A percentile compares a stretch with the other conserved stretches of the same genome.
phyloP scores from a whole-genome alignment of 2,888 invertebrate species.

The Aleiodes alternator region DNA sequence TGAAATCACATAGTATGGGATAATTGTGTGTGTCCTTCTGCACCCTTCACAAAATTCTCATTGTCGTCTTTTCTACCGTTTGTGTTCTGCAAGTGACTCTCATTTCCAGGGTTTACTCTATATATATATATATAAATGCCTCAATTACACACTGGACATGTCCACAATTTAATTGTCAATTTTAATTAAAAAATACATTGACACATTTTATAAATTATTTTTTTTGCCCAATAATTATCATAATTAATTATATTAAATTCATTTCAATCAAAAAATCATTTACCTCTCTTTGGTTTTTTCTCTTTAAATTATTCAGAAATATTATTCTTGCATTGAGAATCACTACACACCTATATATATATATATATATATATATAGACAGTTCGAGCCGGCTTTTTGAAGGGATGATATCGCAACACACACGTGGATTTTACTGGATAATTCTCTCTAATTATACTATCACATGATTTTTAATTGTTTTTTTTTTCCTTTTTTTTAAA shows the following conservation, averaged over 20 bases:
- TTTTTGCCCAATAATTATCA: not conserved
- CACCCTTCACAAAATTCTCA: slow-evolving; percentile 23
- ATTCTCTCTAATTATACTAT: slow-evolving; percentile 45
- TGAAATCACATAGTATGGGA: slow-evolving; percentile 18
- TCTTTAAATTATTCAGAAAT: not conserved
- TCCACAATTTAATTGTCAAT: not conserved
- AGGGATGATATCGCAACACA: slow-evolving; percentile 12
- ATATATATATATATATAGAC: slow-evolving; percentile 3
- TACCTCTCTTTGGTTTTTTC: too few relatives aligned
- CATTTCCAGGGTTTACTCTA: slow-evolving; percentile 8
- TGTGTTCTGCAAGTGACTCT: slow-evolving; percentile 20
- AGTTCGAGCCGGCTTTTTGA: slow-evolving; percentile 27
- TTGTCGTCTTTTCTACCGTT: not conserved
- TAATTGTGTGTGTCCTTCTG: slow-evolving; percentile 7
- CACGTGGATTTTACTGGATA: slow-evolving; percentile 4
- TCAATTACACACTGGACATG: not conserved
- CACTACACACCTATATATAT: too few relatives aligned
- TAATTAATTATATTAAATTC: not conserved
- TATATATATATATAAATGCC: too few relatives aligned
- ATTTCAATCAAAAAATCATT: too few relatives aligned
- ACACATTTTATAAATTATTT: not conserved
- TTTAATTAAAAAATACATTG: not conserved
- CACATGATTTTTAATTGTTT: slow-evolving; percentile 38
- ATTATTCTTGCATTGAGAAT: not conserved
- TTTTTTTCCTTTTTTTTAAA: slow-evolving; percentile 31